A percentile compares a stretch with the other conserved stretches of the same genome.
Conservation (phyloP, 2,888 invertebrate species). For the Zaprionus obscuricornis region DNA sequence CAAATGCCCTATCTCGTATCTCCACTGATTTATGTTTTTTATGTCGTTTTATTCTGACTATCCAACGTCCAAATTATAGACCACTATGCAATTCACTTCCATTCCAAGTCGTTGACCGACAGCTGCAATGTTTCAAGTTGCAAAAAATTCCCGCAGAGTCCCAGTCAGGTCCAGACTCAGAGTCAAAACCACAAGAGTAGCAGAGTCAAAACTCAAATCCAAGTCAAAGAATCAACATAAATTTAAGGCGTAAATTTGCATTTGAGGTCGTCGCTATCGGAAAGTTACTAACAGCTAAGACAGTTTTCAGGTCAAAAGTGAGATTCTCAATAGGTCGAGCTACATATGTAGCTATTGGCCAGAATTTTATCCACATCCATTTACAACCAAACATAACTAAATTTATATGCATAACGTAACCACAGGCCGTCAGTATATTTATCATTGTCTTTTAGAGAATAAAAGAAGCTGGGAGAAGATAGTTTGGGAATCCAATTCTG, state of each 20-base stretch:
- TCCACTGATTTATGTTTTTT: conserved; percentile 62
- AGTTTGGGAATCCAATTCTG: conserved; percentile 14
- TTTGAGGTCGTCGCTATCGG: conserved; percentile 59
- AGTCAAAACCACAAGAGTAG: conserved; percentile 4
- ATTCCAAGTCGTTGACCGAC: conserved; percentile 27
- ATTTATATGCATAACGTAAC: too few species aligned
- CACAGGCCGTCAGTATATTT: conserved; percentile 27
- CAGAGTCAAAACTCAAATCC: neutral
- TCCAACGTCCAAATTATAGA: conserved; percentile 18
- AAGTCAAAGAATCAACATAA: conserved; percentile 1
- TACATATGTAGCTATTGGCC: neutral
- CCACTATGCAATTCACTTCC: conserved; percentile 9
- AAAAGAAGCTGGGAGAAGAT: neutral
- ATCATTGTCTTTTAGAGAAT: conserved; percentile 45
- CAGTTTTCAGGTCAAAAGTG: conserved; percentile 61
- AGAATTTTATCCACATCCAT: conserved; percentile 12
- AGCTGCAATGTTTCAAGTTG: conserved; percentile 6
- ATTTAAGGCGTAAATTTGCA: conserved; percentile 57
- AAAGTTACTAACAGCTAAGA: conserved; percentile 39
- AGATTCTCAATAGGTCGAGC: conserved; percentile 50
- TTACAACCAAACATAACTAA: too few species aligned
- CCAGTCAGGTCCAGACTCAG: neutral
- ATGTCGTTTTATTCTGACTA: conserved; percentile 8
- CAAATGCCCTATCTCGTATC: conserved; percentile 54
- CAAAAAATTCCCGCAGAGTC: conserved; percentile 2